Percentiles rank a stretch among this genome's conserved stretches.
Evolutionary conservation across 2,797 vertebrate species (phyloP).

Genomic region (Sebastes taczanowskii): DNA sequence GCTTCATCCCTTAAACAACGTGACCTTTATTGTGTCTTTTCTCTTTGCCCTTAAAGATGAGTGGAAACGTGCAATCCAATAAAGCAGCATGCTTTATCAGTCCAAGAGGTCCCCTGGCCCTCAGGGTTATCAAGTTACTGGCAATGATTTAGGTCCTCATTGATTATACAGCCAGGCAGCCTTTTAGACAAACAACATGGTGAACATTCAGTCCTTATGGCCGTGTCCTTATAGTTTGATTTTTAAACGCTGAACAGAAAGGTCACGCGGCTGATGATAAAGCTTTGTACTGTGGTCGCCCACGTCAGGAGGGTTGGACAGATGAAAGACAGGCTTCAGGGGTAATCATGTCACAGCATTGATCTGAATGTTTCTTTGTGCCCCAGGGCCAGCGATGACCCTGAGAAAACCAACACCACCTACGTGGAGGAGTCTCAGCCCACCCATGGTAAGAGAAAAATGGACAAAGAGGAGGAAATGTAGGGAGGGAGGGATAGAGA

Average conservation of each 20-base stretch:
- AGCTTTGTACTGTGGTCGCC: neutral
- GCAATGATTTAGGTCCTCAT: conserved; percentile 41
- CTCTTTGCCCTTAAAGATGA: conserved; percentile 23
- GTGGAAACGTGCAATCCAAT: conserved; percentile 26
- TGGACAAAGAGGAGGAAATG: neutral
- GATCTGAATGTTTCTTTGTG: conserved; percentile 69
- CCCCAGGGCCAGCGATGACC: conserved; percentile 89
- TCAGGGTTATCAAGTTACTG: conserved; percentile 58
- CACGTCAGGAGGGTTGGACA: neutral
- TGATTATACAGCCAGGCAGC: conserved; percentile 41
- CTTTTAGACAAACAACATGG: conserved; percentile 21
- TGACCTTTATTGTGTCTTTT: conserved; percentile 19
- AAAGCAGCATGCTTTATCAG: conserved; percentile 33
- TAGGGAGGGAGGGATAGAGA: neutral
- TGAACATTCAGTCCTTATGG: neutral
- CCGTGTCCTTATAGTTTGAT: neutral
- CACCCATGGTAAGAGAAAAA: conserved; percentile 87
- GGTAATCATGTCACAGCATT: conserved; percentile 46
- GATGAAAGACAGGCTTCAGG: conserved; percentile 48
- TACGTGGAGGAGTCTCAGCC: conserved; percentile 92
- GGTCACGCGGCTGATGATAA: conserved; percentile 13
- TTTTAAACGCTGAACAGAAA: conserved; percentile 12
- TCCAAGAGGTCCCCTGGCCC: conserved; percentile 33
- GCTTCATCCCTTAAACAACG: neutral
- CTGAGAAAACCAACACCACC: conserved; percentile 90